phyloP scores from a whole-genome alignment of 30 jellyfish, hydroid and myxozoan genomes.

The Aurelia coerulea region DNA sequence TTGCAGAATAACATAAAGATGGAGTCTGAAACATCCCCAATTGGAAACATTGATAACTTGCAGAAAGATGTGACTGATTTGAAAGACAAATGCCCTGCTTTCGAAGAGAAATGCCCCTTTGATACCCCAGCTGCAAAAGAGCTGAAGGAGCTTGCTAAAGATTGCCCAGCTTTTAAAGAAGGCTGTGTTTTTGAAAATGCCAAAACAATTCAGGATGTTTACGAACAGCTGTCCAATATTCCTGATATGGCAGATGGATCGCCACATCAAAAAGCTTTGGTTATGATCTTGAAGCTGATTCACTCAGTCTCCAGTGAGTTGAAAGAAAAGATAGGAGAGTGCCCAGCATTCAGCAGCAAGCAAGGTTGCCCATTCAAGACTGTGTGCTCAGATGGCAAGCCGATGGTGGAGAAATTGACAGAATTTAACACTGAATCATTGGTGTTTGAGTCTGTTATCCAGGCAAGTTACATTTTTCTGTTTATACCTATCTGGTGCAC shows the following conservation, averaged over 20 bases:
- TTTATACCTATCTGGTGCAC: background rate
- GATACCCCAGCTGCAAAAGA: constrained; percentile 55
- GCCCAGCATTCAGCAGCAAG: constrained; percentile 73
- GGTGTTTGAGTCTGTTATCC: constrained; percentile 35
- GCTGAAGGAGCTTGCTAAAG: constrained; percentile 45
- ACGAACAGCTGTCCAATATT: constrained; percentile 52
- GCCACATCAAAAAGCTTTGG: constrained; percentile 54
- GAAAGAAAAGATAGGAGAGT: constrained; percentile 72
- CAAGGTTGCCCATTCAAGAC: constrained; percentile 77
- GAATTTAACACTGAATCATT: constrained; percentile 17
- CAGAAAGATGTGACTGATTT: constrained; percentile 34
- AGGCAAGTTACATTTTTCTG: background rate
- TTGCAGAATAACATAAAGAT: no score
- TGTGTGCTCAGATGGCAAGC: constrained; percentile 72
- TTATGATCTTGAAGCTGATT: constrained; percentile 40
- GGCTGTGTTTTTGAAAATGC: constrained; percentile 66
- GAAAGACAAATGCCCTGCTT: constrained; percentile 83
- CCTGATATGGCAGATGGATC: constrained; percentile 52
- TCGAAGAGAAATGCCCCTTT: constrained; percentile 74
- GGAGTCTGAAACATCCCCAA: background rate
- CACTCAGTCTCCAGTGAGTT: constrained; percentile 72
- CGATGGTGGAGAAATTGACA: constrained; percentile 59
- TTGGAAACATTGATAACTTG: background rate
- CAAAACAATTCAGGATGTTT: constrained; percentile 55
- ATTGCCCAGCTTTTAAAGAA: constrained; percentile 68